These are phyloP conservation scores for Pangasius mekongensis DNA, from an alignment of 2,797 vertebrate genomes.

Conservation along the genomic window DNA sequence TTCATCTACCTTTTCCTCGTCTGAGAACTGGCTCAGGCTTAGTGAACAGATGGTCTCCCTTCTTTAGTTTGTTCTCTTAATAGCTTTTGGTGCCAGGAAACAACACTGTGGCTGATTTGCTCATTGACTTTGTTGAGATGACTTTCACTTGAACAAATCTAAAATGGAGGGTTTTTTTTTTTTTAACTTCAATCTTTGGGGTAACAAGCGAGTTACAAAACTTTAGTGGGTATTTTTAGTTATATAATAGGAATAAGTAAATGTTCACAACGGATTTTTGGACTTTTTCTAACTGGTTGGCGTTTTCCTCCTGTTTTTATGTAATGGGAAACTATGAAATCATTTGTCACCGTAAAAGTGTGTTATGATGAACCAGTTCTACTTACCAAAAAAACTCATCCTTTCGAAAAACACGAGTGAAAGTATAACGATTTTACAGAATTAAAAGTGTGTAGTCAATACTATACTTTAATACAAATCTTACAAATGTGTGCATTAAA, in stretches of 20 bases:
- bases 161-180: background rate
- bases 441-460: background rate
- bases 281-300: background rate
- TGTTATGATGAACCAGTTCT: background rate
- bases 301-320: background rate
- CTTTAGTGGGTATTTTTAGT: background rate
- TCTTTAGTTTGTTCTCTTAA: slow-evolving; percentile 46
- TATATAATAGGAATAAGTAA: background rate
- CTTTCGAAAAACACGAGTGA: background rate
- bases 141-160: background rate
- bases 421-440: background rate
- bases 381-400: background rate
- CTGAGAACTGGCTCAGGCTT: slow-evolving; percentile 6
- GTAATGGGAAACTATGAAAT: background rate
- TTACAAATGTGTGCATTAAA: background rate
- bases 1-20: slow-evolving; percentile 24
- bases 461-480: background rate
- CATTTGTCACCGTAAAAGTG: background rate
- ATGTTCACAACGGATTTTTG: background rate
- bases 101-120: background rate
- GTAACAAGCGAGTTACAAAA: background rate
- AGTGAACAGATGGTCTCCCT: slow-evolving; percentile 32
- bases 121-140: background rate
- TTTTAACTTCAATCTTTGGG: background rate
- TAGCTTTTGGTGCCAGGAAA: background rate